Evolutionary conservation across 2,888 invertebrate genomes (phyloP), one percentile per base, ranked within the genome.

Genomic region (Rhingia rostrata): DNA sequence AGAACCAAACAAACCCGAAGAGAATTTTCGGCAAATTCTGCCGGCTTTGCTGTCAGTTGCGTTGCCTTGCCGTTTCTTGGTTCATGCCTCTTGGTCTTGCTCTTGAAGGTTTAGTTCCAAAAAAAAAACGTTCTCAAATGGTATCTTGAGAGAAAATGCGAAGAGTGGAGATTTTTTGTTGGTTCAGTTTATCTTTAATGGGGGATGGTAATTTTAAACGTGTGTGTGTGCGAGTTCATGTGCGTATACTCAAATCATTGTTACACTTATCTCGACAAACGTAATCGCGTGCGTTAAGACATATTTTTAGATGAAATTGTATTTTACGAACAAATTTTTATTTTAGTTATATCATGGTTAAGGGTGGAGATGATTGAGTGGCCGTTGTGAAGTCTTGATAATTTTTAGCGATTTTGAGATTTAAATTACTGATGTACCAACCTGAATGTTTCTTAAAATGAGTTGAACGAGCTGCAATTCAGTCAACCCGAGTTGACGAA

Each of bases 1-100:
- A 54, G 53, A 4, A 41, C 30, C 56, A 51, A 49, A 43, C 32
- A 33, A 22, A 51, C 14, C 41, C 12, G 54, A 73, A 83, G 83
- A 83, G 83, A 83, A 83, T 74, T 79, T 83, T 83, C 73, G 83
- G 74, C 73, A 79, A 63, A 12, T 72, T 41, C 30, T 30, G 58
- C 3, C 22, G 22, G 2, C 22, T 22, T 22, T 22, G 22, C 22
- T 22, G 22, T 22, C 22, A 1, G 2, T 22, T 22, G 22, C 22
- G 22, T 22, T 22, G 22, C 22, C 22, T 22, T 22, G 22, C 22
- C 22, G 22, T 1, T 22, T 22, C 51, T 51, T 7, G 6, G 39
- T 39, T 3, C 39, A 5, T 6, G 6, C 9, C 39, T 49, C 3
- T 3, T 22, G 22, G 3, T 14, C 4, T 51, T 51, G 30, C 32